phyloP scores from a whole-genome alignment of 37 sponge, comb jelly and placozoan species.

The Petrosia ficiformis region DNA sequence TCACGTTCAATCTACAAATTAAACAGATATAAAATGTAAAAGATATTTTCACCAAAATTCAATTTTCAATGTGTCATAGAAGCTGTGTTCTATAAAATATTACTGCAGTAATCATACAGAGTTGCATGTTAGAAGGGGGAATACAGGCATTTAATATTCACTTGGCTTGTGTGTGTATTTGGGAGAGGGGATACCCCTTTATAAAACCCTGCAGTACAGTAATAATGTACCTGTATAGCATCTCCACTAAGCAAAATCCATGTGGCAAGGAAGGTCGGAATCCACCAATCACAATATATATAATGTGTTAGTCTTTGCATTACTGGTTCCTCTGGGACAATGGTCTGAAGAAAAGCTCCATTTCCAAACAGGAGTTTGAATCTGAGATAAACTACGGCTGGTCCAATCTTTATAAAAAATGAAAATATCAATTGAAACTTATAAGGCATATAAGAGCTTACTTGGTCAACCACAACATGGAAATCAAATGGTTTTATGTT shows the following conservation, averaged over 20 bases:
- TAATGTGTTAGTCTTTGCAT: constrained; percentile 41
- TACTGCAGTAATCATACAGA: no score
- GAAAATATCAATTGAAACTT: background rate
- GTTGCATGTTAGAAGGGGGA: no score
- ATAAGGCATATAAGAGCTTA: no score
- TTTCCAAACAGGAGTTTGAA: constrained; percentile 31
- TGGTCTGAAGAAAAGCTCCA: constrained; percentile 40
- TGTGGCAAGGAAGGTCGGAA: constrained; percentile 25
- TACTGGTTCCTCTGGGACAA: constrained; percentile 58
- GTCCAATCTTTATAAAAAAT: constrained; percentile 68
- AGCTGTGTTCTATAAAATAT: no score
- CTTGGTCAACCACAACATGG: constrained; percentile 19
- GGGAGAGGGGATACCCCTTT: no score
- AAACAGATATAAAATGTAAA: background rate
- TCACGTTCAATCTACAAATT: constrained; percentile 47
- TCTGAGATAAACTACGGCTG: constrained; percentile 30
- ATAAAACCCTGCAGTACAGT: no score
- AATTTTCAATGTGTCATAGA: no score
- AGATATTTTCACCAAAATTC: no score
- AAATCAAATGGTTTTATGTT: background rate
- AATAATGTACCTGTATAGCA: constrained; percentile 31
- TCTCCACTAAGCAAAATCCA: constrained; percentile 15
- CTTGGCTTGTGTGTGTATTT: no score
- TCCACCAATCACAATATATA: constrained; percentile 32
- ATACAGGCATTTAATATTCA: no score